Base-by-base conservation (phyloP, 2,113 vertebrate species). In the Chunga burmeisteri region DNA sequence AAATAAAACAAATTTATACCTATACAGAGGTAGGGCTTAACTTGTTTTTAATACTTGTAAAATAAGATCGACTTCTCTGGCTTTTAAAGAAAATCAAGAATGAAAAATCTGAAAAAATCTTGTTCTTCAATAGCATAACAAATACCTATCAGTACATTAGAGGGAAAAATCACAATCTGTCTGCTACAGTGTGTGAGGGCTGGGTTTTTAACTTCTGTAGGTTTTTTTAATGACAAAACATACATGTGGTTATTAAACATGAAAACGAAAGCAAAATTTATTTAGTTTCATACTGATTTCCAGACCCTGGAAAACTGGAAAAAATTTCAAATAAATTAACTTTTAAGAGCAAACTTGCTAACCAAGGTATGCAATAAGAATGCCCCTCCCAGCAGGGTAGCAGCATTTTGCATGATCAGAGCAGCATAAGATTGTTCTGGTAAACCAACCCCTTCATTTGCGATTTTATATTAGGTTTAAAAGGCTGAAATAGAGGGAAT, bases 151-250 rank as follows among this genome's bases (percentile, higher is more conserved):
- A 36, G 38, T 34, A 40, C 6, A 56, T 86, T 30, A 53, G 16
- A 81, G 38, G 22, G 11, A 58, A 67, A 91, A 67, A 32, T 26
- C 9, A 59, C 10, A 40, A 71, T 53, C 16, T 52, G 7, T 65
- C 61, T 84, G 15, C 42, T 92, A 1, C 17, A n/a, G 13, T 40
- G 9, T 55, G 26, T 2, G 16, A 2, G 6, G 5, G 4, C 0
- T 46, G 25, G 18, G 7, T 14, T 52, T 86, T 55, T 73, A 81
- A 61, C 26, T 74, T 91, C 27, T 85, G 5, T 42, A 78, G 0
- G 1, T 1, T n/a, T 42, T 80, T 73, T 56, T 27, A 59, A 71
- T 62, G 22, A 34, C 12, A 78, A 81, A 67, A 86, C 75, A 40
- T 32, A 59, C 2, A 23, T 38, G 23, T 20, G 18, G 82, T 42